Conservation (phyloP, 2,797 vertebrate genomes). For the Thripadectes ignobilis region DNA sequence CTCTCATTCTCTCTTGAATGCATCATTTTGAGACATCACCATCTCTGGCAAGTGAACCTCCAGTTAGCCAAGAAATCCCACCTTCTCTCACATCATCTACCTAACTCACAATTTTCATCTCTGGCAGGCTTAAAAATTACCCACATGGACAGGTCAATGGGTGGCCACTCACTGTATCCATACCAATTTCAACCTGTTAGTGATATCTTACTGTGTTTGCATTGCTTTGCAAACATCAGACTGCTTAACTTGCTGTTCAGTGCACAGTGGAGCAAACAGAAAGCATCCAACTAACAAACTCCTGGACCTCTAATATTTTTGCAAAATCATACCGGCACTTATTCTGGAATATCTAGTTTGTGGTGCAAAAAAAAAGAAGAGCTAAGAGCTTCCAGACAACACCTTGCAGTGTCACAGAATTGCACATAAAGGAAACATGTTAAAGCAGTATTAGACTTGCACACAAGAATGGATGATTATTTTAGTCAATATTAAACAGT, state of each 20-base stretch:
- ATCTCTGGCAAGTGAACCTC: background rate
- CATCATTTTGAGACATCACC: background rate
- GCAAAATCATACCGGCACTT: background rate
- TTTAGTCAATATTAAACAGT: background rate
- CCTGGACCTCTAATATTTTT: background rate
- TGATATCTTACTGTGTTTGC: background rate
- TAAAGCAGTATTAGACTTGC: background rate
- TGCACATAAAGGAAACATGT: background rate
- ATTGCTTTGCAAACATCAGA: background rate
- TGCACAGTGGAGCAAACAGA: background rate
- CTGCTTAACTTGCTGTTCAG: background rate
- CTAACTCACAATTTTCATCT: background rate
- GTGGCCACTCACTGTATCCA: accelerated
- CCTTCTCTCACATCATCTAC: background rate
- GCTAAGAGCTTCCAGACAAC: background rate
- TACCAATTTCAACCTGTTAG: background rate
- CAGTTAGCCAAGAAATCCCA: background rate
- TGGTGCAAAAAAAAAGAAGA: too few species aligned
- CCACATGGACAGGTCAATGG: background rate
- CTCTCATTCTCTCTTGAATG: background rate
- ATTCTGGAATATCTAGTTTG: background rate
- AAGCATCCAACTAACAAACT: background rate
- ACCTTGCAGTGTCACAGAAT: background rate
- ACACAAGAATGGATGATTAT: background rate
- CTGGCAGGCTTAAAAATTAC: background rate